phyloP scores from a whole-genome alignment of 2,797 vertebrate species.

The Pantherophis vulpinus region DNA sequence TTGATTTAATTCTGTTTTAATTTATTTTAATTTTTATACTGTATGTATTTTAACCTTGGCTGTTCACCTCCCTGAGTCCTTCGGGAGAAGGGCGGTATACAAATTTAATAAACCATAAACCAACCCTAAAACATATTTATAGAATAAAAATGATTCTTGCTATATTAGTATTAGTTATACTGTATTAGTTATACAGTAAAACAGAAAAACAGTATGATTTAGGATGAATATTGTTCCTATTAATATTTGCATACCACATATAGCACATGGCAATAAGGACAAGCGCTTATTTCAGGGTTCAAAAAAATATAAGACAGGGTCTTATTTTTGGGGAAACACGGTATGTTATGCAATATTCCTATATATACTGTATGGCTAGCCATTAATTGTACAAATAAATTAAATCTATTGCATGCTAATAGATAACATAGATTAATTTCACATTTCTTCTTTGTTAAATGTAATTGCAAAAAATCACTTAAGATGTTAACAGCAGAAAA shows the following conservation, averaged over 20 bases:
- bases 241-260: slow-evolving; percentile 44
- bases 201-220: slow-evolving; percentile 21
- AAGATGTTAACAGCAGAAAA: not conserved
- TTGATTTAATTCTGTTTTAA: too few relatives aligned
- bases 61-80: too few relatives aligned
- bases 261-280: too few relatives aligned
- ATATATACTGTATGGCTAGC: not conserved
- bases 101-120: too few relatives aligned
- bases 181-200: slow-evolving; percentile 32
- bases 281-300: too few relatives aligned
- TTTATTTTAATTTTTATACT: too few relatives aligned
- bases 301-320: too few relatives aligned
- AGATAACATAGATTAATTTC: not conserved
- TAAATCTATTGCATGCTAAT: not conserved
- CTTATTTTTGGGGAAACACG: too few relatives aligned
- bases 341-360: not conserved
- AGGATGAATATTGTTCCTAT: not conserved
- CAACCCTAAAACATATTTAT: not conserved
- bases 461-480: not conserved
- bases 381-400: slow-evolving; percentile 8
- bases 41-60: too few relatives aligned
- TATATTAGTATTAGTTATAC: slow-evolving; percentile 6
- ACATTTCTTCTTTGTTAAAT: not conserved
- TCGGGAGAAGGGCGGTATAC: too few relatives aligned
- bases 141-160: not conserved